Base-by-base conservation (phyloP, 2,113 vertebrate species). In the Anoura caudifer region DNA sequence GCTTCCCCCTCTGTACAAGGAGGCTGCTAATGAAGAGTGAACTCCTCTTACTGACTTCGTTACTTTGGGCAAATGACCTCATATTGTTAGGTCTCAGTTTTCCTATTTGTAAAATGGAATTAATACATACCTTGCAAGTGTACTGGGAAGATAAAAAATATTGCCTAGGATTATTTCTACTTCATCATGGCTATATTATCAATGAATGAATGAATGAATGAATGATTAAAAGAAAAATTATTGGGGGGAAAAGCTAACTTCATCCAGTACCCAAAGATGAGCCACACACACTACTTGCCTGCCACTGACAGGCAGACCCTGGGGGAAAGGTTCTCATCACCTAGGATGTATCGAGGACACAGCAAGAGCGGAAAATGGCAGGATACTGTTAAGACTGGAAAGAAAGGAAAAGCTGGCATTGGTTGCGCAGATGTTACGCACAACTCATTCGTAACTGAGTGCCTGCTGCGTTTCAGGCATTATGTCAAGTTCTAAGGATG, bases 31-130 rank as follows among this genome's bases (percentile, higher is more conserved):
- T 26, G 38, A 72, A 73, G 33, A 83, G 82, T 6, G n/a, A 83
- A 76, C 80, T 7, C 52, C 10, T 75, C 63, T 19, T 45, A 54
- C 26, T 28, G 38, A 47, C 45, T 75, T 63, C 47, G 26, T 38
- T 43, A 56, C 36, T 90, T 69, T 72, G 36, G 81, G 80, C 43
- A 77, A 45, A 33, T 50, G 50, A 38, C 36, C 50, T 43, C 70
- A 87, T 69, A 67, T 1, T 41, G 20, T 70, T 63, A 70, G 65
- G 41, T 80, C 50, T 91, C 56, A 56, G 43, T 84, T 94, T 81
- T 83, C 31, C 31, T 86, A 33, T 52, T 75, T 95, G 31, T 81
- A 82, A 91, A 93, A 56, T 89, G 79, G 69, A 94, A 38, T 52
- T 59, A 81, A 92, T n/a, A 73, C 2, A 72, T 15, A 87, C 41